Conservation (phyloP, 2,888 invertebrate genomes). For the Dyspetes luteomarginatus region DNA sequence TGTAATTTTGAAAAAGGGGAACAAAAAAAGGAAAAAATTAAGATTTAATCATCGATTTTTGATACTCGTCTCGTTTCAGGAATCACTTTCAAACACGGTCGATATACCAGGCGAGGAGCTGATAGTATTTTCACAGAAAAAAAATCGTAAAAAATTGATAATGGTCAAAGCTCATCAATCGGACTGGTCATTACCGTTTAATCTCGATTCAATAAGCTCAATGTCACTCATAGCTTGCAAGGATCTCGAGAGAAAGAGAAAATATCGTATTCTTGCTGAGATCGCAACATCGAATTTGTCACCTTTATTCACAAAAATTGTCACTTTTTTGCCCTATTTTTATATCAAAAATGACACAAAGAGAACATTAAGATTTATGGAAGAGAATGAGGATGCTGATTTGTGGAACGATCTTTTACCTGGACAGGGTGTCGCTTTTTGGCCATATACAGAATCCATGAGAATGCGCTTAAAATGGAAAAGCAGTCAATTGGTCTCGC, state of each 20-base stretch:
- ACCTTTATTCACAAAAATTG: slow-evolving; percentile 90
- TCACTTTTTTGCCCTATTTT: slow-evolving; percentile 92
- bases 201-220: slow-evolving; percentile 89
- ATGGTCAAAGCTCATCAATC: slow-evolving; percentile 86
- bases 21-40: too few species aligned
- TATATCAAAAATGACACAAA: slow-evolving; percentile 90
- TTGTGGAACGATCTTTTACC: slow-evolving; percentile 91
- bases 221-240: slow-evolving; percentile 90
- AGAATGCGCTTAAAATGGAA: slow-evolving; percentile 91
- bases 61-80: too few species aligned
- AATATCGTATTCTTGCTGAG: slow-evolving; percentile 90
- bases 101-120: slow-evolving; percentile 87
- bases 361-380: slow-evolving; percentile 89
- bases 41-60: too few species aligned
- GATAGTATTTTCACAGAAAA: slow-evolving; percentile 88
- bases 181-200: slow-evolving; percentile 87
- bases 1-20: too few species aligned
- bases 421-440: slow-evolving; percentile 89
- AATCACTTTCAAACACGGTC: slow-evolving; percentile 86
- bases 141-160: slow-evolving; percentile 84
- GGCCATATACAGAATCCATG: slow-evolving; percentile 93
- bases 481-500: slow-evolving; percentile 90
- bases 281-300: slow-evolving; percentile 89
- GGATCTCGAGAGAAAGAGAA: slow-evolving; percentile 89
- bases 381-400: slow-evolving; percentile 93